Base-by-base conservation (phyloP, 2,797 vertebrate genomes). In the Vultur gryphus region DNA sequence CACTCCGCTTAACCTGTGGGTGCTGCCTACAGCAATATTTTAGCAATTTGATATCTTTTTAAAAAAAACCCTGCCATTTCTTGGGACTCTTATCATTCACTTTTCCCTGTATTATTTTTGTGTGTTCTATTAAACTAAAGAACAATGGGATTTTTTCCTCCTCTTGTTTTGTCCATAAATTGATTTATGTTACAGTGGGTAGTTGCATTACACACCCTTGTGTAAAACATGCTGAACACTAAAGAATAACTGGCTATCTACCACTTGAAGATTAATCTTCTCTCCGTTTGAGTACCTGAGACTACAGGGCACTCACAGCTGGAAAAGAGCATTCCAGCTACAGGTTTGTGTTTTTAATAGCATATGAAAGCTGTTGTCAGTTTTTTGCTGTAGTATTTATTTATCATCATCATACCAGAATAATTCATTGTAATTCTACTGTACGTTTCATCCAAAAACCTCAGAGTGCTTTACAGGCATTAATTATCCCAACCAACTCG, bases 231-330 rank as follows among this genome's bases (percentile, higher is more conserved):
- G 90, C 76, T 67, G 89, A 95, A 86, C 67, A 37, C 82, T 95
- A 64, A 78, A 91, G 83, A 91, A 87, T 75, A 78, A 95, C 91
- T 89, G 85, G 52, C 83, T 94, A 49, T 90, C 87, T 72, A 77
- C 85, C 78, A 44, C 89, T 81, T 94, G 89, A 96, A 90, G 93
- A 90, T 94, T 93, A 95, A 95, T 94, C 87, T 95, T 91, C 78
- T 90, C 79, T 94, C 69, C 87, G 35, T 94, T 93, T 80, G 65
- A 89, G 79, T 82, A 87, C 82, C 85, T 85, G 76, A 94, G 90
- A 66, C 61, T 72, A 76, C 46, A 83, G 90, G 72, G 67, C 52
- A 71, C 84, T 93, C 83, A 73, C 64, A 94, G 93, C 64, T 87
- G 55, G 79, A 93, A 94, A 94, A 95, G 75, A 71, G 80, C 78